Percentiles rank a stretch among this genome's conserved stretches.
phyloP scores from a whole-genome alignment of 2,797 vertebrate species.

The Acanthurus tractus region DNA sequence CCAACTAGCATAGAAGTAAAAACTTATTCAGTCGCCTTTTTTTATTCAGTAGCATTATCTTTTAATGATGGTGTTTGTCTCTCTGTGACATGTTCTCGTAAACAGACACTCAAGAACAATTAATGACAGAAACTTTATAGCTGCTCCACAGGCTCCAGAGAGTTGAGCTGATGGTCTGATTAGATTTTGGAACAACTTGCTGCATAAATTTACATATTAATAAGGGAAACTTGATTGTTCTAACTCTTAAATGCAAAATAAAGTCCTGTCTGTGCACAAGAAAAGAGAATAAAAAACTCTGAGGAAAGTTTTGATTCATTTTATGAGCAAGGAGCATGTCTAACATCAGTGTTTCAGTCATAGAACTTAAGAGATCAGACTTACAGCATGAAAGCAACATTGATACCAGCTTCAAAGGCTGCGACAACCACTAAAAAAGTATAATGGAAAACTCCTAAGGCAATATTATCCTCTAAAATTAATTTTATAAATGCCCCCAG shows the following conservation, averaged over 20 bases:
- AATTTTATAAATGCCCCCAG: background rate
- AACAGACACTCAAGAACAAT: slow-evolving; percentile 29
- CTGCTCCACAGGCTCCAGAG: slow-evolving; percentile 11
- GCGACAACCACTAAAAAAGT: background rate
- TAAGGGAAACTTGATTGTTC: slow-evolving; percentile 15
- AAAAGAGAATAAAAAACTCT: background rate
- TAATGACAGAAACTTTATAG: slow-evolving; percentile 11
- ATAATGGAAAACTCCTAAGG: background rate
- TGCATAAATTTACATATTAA: slow-evolving; percentile 38
- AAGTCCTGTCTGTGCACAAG: background rate
- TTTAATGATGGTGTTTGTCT: background rate
- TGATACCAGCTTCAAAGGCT: background rate
- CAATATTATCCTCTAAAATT: background rate
- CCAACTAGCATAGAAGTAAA: background rate
- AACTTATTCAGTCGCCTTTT: slow-evolving; percentile 1
- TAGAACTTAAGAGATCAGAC: background rate
- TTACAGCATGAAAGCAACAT: background rate
- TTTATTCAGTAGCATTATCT: background rate
- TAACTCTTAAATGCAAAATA: background rate
- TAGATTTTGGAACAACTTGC: slow-evolving; percentile 15
- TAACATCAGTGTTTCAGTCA: background rate
- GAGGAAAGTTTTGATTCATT: background rate
- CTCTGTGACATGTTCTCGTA: slow-evolving; percentile 15
- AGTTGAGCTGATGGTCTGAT: slow-evolving; percentile 18
- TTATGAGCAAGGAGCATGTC: background rate